phyloP scores from a whole-genome alignment of 2,888 invertebrate genomes.

The Uropetala carovei region DNA sequence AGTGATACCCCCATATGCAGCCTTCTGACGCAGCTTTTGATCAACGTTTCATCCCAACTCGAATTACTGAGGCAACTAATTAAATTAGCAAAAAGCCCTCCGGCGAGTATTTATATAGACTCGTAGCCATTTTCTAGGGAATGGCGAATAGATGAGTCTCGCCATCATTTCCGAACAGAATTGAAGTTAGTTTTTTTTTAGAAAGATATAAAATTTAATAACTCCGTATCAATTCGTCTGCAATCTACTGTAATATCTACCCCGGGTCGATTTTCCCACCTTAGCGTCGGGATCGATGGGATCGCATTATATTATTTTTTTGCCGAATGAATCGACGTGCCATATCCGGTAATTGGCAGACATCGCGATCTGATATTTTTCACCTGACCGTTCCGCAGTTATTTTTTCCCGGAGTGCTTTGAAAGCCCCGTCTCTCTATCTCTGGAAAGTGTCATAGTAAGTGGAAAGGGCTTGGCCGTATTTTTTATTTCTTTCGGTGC shows the following conservation, averaged over 20 bases:
- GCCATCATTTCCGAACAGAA: no score
- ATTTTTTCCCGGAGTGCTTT: slow-evolving; percentile 31
- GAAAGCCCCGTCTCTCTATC: slow-evolving; percentile 22
- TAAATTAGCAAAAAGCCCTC: slow-evolving; percentile 54
- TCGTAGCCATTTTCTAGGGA: no score
- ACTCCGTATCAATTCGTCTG: background rate
- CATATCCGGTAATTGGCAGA: slow-evolving; percentile 39
- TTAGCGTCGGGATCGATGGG: background rate
- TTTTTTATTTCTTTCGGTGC: slow-evolving; percentile 23
- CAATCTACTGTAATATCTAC: background rate
- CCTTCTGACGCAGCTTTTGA: slow-evolving; percentile 58
- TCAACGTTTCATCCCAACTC: slow-evolving; percentile 54
- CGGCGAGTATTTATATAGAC: background rate
- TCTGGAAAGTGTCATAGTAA: slow-evolving; percentile 47
- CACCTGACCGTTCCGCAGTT: slow-evolving; percentile 12
- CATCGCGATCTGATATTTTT: slow-evolving; percentile 19
- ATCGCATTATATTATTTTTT: background rate
- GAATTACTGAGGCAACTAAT: slow-evolving; percentile 53
- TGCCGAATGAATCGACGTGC: background rate
- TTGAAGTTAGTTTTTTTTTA: no score
- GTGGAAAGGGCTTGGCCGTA: slow-evolving; percentile 39
- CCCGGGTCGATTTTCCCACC: background rate
- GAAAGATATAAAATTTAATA: no score
- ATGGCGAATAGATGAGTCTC: no score
- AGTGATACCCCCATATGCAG: background rate